Evolutionary conservation across 2,113 vertebrate genomes (phyloP), one percentile per base, ranked within the genome.

Genomic region (Crotalus helleri): DNA sequence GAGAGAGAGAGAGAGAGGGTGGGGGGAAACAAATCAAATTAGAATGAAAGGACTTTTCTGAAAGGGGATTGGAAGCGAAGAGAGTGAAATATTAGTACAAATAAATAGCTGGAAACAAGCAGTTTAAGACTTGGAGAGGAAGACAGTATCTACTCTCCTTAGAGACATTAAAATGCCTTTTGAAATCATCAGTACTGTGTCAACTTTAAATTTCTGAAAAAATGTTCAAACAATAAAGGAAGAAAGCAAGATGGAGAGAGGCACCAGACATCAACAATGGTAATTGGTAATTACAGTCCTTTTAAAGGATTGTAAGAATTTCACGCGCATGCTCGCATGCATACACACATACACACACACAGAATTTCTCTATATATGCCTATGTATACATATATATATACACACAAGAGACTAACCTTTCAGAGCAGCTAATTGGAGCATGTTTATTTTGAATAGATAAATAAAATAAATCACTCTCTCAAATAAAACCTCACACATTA

Each of bases 141-240:
- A 94, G 91, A 91, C 6, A 39, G 54, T 39, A 2, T 55, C 59
- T 57, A 19, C 12, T 5, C 49, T 88, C 3, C 29, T 57, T 5
- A 9, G 1, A 46, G 0, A 23, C 13, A 85, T 4, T 93, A 4
- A 91, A 13, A 0, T 58, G 61, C 0, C 1, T 69, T 92, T 94
- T 94, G 29, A 93, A 95, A 51, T 1, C 93, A 44, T 11, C 5
- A 46, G 0, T 19, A 69, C 81, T 57, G 3, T 39, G 88, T 24
- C 9, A 24, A 17, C 12, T 85, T 91, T 92, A 12, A 94, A 0
- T 61, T 92, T 87, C 61, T n/a, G 90, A 93, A 0, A 15, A 1
- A 91, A 39, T 54, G 1, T 58, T 93, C 13, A 87, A 90, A 93
- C 3, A 89, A 33, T 33, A 94, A 29, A 39, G 93, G 93, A 7